Evolutionary conservation across 2,113 vertebrate species (phyloP).

Genomic region (Bettongia penicillata): DNA sequence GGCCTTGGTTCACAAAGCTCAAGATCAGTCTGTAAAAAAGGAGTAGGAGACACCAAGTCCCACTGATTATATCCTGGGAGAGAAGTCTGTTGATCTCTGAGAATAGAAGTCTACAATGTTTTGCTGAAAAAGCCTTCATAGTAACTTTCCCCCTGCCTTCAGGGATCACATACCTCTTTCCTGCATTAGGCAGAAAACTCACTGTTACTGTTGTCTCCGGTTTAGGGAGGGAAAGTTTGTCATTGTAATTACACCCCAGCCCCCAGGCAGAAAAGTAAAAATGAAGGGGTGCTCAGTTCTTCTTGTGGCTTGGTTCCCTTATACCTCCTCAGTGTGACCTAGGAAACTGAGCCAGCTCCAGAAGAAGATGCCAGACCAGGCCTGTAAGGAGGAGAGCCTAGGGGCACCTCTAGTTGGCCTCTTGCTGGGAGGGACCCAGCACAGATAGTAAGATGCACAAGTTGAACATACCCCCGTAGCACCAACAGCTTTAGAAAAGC

Average conservation of each 20-base stretch:
- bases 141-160: neutral
- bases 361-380: neutral
- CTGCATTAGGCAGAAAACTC: neutral
- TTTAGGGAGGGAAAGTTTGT: conserved; percentile 9
- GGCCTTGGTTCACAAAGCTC: conserved; percentile 22
- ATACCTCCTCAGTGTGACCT: neutral
- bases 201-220: neutral
- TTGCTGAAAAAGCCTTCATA: neutral
- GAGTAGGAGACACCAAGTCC: neutral
- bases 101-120: neutral
- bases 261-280: neutral
- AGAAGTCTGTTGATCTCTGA: neutral
- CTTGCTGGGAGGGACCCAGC: too few species aligned
- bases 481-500: neutral
- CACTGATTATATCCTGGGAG: neutral
- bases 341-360: neutral
- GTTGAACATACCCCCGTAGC: neutral
- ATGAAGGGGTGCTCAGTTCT: neutral
- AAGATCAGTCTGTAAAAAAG: neutral
- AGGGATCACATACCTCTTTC: neutral
- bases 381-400: neutral
- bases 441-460: too few species aligned
- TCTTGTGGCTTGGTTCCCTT: neutral
- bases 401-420: neutral
- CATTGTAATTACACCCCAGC: neutral